Percentiles rank a stretch among this genome's conserved stretches.
Evolutionary conservation across 2,888 invertebrate species (phyloP).

Genomic region (Lissocephala sabroskyi): DNA sequence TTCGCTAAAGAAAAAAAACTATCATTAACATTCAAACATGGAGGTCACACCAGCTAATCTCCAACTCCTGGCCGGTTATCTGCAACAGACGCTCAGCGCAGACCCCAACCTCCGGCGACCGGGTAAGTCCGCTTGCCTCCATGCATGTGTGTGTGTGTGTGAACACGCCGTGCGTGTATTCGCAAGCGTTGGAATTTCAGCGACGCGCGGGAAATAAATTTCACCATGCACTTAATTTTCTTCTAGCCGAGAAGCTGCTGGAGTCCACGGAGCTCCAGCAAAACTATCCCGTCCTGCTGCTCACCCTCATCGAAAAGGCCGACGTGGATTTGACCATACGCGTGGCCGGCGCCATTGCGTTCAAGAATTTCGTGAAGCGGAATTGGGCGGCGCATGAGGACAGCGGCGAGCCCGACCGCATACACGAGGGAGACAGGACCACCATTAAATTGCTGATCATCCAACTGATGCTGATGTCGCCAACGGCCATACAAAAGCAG

Average conservation of each 20-base stretch:
- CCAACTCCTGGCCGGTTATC: constrained; percentile 84
- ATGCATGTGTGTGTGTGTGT: constrained; percentile 18
- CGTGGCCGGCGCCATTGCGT: constrained; percentile 92
- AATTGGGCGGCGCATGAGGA: constrained; percentile 87
- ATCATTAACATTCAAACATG: constrained; percentile 76
- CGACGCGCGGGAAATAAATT: constrained; percentile 43
- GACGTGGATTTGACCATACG: constrained; percentile 86
- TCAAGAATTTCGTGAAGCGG: constrained; percentile 96
- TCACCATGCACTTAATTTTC: background rate
- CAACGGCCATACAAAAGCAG: constrained; percentile 92
- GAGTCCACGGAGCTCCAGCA: constrained; percentile 92
- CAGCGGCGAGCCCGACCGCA: constrained; percentile 84
- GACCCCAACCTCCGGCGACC: constrained; percentile 86
- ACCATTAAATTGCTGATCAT: constrained; percentile 90
- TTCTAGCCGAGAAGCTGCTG: constrained; percentile 90
- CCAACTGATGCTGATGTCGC: constrained; percentile 92
- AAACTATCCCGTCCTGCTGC: constrained; percentile 89
- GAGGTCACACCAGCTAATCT: constrained; percentile 91
- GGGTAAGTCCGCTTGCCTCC: constrained; percentile 76
- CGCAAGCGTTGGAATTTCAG: no score
- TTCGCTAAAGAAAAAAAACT: no score
- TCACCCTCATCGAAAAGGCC: constrained; percentile 89
- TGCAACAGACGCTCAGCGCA: constrained; percentile 90
- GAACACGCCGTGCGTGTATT: no score
- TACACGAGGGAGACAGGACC: constrained; percentile 84